Percentiles rank a stretch among this genome's conserved stretches.
Conservation (phyloP, 2,113 vertebrate genomes). For the Fregata magnificens region DNA sequence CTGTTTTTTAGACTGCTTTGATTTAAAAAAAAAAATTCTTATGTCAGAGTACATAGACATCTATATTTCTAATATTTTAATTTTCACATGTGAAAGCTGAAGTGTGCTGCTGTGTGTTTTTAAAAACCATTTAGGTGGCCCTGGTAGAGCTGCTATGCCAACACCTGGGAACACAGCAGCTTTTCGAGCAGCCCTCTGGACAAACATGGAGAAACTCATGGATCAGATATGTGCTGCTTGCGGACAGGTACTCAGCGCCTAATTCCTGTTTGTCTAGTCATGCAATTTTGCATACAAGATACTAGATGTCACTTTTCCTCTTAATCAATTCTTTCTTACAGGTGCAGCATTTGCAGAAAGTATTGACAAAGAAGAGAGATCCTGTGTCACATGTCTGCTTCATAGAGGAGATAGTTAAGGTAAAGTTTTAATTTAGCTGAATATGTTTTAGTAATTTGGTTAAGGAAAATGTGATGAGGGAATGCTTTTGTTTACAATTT, state of each 20-base stretch:
- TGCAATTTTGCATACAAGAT: not conserved
- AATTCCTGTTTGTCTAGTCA: not conserved
- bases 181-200: constrained; percentile 96
- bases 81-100: not conserved
- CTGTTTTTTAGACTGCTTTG: not conserved
- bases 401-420: constrained; percentile 96
- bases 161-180: constrained; percentile 91
- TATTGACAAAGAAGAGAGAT: constrained; percentile 93
- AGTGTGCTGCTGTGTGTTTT: not conserved
- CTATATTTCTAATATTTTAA: not conserved
- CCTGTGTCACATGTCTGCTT: constrained; percentile 96
- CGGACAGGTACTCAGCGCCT: constrained; percentile 75
- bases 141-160: constrained; percentile 92
- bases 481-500: not conserved
- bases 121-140: constrained; percentile 77
- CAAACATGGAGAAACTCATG: constrained; percentile 96
- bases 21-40: not conserved
- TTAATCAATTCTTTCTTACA: constrained; percentile 45
- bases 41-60: not conserved
- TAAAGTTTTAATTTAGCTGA: constrained; percentile 56
- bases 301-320: not conserved
- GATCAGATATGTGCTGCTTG: constrained; percentile 94
- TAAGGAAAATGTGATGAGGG: not conserved
- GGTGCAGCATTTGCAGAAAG: constrained; percentile 97
- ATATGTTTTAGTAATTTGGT: not conserved